Base-by-base conservation (phyloP, 2,888 invertebrate species). In the Odontomyia ornata region DNA sequence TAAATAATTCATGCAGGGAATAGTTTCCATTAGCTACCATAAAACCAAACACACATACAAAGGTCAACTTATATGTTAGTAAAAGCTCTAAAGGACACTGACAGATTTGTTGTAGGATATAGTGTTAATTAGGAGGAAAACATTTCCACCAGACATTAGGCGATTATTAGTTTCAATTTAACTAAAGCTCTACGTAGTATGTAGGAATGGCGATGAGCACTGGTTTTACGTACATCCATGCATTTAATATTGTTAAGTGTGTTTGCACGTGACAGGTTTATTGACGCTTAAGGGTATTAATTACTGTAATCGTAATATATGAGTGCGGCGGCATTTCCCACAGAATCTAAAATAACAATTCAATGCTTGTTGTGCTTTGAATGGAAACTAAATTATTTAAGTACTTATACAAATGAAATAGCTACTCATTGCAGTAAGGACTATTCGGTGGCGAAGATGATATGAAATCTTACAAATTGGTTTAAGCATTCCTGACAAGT, bases 211-310 rank as follows among this genome's bases (percentile, higher is more conserved):
- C 36, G 3, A 36, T 36, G 36, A 36, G 9, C 36, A 36, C 3
- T 3, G 36, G 9, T 36, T 36, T 36, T 36, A 3, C 36, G 36
- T 36, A 5, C 36, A 36, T 9, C 36, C 36, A n/a, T n/a, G 13
- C 43, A 52, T 52, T 52, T 18, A 52, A 3, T 52, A 52, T 15
- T 7, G 3, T 52, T n/a, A 52, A 52, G 52, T 18, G 18, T n/a
- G 15, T 52, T 52, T 60, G 25, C 57, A 60, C 57, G 25, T 25
- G 57, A 60, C 57, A 60, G 21, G 57, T 60, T 60, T 23, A 60
- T 25, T 23, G 57, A 60, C 5, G 57, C 25, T 25, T 60, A 25
- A 21, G 11, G 25, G 25, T 4, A 25, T 60, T 60, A 60, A 60
- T 60, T 23, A 60, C 57, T 25, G 4, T 21, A 25, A 60, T 60